Evolutionary conservation across 2,113 vertebrate genomes (phyloP).

Genomic region (Leptobrachium leishanense): DNA sequence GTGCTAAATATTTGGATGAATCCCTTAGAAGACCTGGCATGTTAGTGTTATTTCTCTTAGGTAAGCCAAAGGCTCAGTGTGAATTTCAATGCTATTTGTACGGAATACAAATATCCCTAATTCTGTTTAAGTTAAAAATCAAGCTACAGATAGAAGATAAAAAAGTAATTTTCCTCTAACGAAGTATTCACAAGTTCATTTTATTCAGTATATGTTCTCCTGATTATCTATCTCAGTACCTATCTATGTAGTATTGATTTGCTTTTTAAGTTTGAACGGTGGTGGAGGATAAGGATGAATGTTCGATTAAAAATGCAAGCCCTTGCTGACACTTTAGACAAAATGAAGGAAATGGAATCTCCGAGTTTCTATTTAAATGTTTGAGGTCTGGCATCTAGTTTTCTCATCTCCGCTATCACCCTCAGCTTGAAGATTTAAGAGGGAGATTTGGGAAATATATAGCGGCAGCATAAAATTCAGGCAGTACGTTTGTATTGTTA

Average conservation of each 20-base stretch:
- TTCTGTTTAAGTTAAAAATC: background rate
- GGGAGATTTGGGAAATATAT: too few relatives aligned
- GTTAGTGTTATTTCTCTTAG: background rate
- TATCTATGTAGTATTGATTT: slow-evolving; percentile 4
- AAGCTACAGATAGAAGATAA: background rate
- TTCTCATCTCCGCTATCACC: too few relatives aligned
- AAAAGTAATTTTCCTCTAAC: background rate
- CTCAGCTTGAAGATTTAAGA: too few relatives aligned
- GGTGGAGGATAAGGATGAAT: background rate
- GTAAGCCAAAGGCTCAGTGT: background rate
- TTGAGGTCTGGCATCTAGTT: too few relatives aligned
- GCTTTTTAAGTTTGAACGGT: background rate
- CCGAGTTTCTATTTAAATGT: too few relatives aligned
- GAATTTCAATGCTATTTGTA: background rate
- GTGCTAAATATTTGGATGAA: background rate
- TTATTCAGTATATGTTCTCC: slow-evolving; percentile 1
- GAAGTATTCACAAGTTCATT: background rate
- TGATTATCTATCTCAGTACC: background rate
- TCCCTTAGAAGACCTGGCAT: background rate
- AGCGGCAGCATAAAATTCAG: too few relatives aligned
- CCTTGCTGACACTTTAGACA: background rate
- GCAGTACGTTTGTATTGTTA: too few relatives aligned
- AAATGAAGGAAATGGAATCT: too few relatives aligned
- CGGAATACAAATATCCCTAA: background rate
- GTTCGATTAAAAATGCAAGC: background rate